A percentile compares a stretch with the other conserved stretches of the same genome.
Conservation (phyloP, 2,888 invertebrate genomes). For the Ennomos quercinarius region DNA sequence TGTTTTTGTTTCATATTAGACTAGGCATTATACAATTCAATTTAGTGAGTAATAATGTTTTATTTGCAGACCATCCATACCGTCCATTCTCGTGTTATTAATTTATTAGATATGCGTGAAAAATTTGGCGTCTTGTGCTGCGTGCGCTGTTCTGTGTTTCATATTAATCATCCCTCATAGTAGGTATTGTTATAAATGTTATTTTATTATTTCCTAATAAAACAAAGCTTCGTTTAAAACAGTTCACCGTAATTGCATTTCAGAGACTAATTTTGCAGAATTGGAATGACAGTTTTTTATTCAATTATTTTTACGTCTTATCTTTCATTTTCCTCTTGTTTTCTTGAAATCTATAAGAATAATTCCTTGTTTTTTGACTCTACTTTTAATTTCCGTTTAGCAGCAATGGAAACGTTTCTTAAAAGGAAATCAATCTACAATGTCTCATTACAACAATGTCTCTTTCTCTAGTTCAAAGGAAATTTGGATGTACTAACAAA, state of each 20-base stretch:
- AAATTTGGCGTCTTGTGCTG: neutral
- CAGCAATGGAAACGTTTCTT: constrained; percentile 6
- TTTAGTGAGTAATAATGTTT: constrained; percentile 11
- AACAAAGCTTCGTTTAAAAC: too few relatives aligned
- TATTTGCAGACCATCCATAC: constrained; percentile 17
- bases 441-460: constrained; percentile 3
- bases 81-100: constrained; percentile 1
- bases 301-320: too few relatives aligned
- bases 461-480: constrained; percentile 15
- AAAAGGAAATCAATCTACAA: constrained; percentile 1
- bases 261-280: too few relatives aligned
- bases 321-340: too few relatives aligned
- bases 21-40: constrained; percentile 24
- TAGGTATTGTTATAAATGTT: neutral
- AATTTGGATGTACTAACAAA: constrained; percentile 17
- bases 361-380: neutral
- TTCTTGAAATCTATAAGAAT: too few relatives aligned
- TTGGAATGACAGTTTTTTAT: too few relatives aligned
- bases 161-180: neutral
- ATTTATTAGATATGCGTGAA: neutral
- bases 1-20: constrained; percentile 41
- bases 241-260: too few relatives aligned
- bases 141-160: neutral
- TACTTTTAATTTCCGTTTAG: constrained; percentile 4
- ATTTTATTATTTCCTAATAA: too few relatives aligned